Evolutionary conservation across 30 jellyfish, hydroid and myxozoan genomes (phyloP).

Genomic region (Rhopilema esculentum): DNA sequence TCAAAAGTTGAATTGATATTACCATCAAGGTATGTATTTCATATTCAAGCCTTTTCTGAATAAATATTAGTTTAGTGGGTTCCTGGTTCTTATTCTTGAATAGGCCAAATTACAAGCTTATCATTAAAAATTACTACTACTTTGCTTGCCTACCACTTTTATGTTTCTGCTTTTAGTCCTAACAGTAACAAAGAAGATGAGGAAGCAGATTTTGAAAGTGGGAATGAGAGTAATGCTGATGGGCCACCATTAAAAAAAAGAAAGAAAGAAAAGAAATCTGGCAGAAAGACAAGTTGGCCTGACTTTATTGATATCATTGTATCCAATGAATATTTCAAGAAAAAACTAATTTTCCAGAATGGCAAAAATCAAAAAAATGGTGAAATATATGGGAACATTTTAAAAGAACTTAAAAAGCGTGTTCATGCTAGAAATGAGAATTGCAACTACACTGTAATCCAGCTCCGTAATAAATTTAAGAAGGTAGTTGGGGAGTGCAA

Average conservation of each 20-base stretch:
- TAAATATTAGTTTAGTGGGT: slow-evolving; percentile 3
- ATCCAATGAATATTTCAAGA: slow-evolving; percentile 44
- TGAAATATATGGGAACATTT: slow-evolving; percentile 43
- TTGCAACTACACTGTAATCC: slow-evolving; percentile 65
- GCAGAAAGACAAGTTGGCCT: slow-evolving; percentile 58
- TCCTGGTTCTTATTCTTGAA: slow-evolving; percentile 1
- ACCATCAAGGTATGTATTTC: slow-evolving; percentile 64
- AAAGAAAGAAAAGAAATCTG: slow-evolving; percentile 30
- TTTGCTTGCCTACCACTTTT: background rate
- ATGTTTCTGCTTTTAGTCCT: background rate
- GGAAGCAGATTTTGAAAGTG: slow-evolving; percentile 17
- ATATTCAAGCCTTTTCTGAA: slow-evolving; percentile 14
- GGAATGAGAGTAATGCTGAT: slow-evolving; percentile 9
- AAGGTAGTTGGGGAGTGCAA: slow-evolving; percentile 64
- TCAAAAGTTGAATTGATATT: slow-evolving; percentile 25
- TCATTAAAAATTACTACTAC: background rate
- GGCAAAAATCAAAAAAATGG: slow-evolving; percentile 45
- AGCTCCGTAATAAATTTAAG: slow-evolving; percentile 54
- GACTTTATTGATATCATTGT: slow-evolving; percentile 59
- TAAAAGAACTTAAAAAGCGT: slow-evolving; percentile 37
- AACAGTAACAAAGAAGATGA: background rate
- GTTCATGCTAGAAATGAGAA: slow-evolving; percentile 47
- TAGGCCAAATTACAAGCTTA: background rate
- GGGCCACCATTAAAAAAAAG: slow-evolving; percentile 9
- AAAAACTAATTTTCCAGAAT: slow-evolving; percentile 57